Conservation (phyloP, 2,888 invertebrate species). For the Steinernema hermaphroditum region DNA sequence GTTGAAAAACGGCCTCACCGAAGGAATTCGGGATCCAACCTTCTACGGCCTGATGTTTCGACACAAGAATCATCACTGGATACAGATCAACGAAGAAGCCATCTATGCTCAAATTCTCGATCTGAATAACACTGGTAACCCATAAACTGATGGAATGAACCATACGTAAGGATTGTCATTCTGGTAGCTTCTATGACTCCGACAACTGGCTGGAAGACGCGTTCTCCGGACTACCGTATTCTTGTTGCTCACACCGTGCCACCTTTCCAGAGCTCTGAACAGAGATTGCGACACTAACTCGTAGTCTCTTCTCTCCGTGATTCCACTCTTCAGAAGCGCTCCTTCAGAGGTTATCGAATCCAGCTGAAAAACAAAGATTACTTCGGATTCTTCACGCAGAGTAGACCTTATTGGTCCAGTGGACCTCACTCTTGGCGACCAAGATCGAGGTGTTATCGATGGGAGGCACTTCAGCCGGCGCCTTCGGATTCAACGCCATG, state of each 20-base stretch:
- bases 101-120: not conserved
- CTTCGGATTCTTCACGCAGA: not conserved
- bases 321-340: constrained; percentile 7
- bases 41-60: constrained; percentile 2
- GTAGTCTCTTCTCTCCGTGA: constrained; percentile 32
- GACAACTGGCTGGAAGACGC: not conserved
- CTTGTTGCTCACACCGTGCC: constrained; percentile 17
- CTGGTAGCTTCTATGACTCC: not conserved
- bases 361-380: too few species aligned
- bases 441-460: constrained; percentile 39
- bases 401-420: not conserved
- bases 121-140: not conserved
- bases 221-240: not conserved
- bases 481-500: constrained; percentile 34
- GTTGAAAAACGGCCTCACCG: not conserved
- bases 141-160: too few species aligned
- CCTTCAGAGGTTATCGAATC: constrained; percentile 12
- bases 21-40: constrained; percentile 14
- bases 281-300: constrained; percentile 33
- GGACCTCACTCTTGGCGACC: not conserved
- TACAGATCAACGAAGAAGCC: constrained; percentile 1
- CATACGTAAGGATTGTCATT: not conserved
- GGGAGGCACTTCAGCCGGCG: constrained; percentile 30
- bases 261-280: constrained; percentile 30
- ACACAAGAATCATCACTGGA: not conserved